Evolutionary conservation across 2,797 vertebrate species (phyloP), one percentile per base, ranked within the genome.

Genomic region (Alauda arvensis): DNA sequence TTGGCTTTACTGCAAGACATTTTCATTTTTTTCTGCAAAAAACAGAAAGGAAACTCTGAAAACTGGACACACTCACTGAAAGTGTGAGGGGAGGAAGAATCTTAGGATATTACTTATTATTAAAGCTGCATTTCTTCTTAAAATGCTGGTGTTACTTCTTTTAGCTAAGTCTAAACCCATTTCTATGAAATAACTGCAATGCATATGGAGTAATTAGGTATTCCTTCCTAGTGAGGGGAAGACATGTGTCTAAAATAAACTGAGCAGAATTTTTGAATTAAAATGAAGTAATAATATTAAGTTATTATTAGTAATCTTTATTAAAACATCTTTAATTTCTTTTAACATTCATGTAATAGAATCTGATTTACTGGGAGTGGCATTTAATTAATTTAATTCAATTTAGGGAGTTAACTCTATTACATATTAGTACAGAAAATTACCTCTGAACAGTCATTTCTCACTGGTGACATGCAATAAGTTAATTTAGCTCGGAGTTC

Each of bases 341-440:
- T 96, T 95, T 95, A 96, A 92, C 90, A 76, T 94, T 95, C 74
- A 72, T 94, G 85, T 96, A 96, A 95, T 95, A 88, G 94, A 94
- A 91, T 95, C 83, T 95, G 95, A 96, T 95, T 94, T 94, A 95
- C 93, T 96, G 93, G 95, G 91, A 97, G 91, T 94, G 92, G 93
- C 95, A 94, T 96, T 97, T 97, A 96, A 97, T 96, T 96, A 96
- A 95, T 95, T 93, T 89, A 95, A 95, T 96, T 87, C 88, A 95
- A 96, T 96, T 96, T 95, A 90, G 86, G 95, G 94, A 90, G 82
- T 93, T 96, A 91, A 94, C 93, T 92, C 87, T 90, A 80, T 94
- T 94, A 95, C 88, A 90, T 85, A 89, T 93, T 94, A 95, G 93
- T 95, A 90, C 87, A 96, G 96, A 95, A 94, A 95, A 95, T 96